phyloP scores from a whole-genome alignment of 2,888 invertebrate species.

The Drosophila niveifrons region DNA sequence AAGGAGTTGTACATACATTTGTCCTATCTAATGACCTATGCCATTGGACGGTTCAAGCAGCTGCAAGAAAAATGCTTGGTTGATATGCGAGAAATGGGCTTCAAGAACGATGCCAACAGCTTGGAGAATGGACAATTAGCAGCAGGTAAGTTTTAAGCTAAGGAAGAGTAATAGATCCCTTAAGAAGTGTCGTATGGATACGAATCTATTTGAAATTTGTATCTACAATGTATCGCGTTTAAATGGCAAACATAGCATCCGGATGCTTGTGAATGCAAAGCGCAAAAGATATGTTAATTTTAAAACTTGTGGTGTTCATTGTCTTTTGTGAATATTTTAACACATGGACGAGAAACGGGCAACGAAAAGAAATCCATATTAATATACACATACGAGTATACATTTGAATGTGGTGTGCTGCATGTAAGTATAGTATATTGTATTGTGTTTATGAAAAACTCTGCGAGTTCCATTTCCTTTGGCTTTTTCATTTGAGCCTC shows the following conservation, averaged over 20 bases:
- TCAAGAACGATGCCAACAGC: conserved; percentile 84
- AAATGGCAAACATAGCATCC: conserved; percentile 16
- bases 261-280: conserved; percentile 7
- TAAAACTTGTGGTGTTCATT: conserved; percentile 46
- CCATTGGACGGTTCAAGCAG: conserved; percentile 84
- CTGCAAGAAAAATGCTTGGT: conserved; percentile 84
- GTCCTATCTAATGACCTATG: conserved; percentile 85
- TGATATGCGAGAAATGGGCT: conserved; percentile 85
- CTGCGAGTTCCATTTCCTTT: conserved; percentile 81
- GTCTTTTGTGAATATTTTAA: conserved; percentile 75
- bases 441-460: conserved; percentile 66
- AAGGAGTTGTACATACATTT: conserved; percentile 85
- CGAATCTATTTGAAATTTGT: not conserved
- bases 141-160: conserved; percentile 76
- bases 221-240: not conserved
- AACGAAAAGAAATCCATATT: conserved; percentile 4
- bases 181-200: not conserved
- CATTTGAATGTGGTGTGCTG: conserved; percentile 15
- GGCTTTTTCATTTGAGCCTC: conserved; percentile 48
- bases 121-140: conserved; percentile 84
- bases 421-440: conserved; percentile 72
- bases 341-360: conserved; percentile 68
- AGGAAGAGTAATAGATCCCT: not conserved
- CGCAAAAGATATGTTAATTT: not conserved
- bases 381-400: conserved; percentile 11